These are phyloP conservation scores for Andrena flavipes DNA, from an alignment of 2,888 invertebrate species.

Conservation along the genomic window DNA sequence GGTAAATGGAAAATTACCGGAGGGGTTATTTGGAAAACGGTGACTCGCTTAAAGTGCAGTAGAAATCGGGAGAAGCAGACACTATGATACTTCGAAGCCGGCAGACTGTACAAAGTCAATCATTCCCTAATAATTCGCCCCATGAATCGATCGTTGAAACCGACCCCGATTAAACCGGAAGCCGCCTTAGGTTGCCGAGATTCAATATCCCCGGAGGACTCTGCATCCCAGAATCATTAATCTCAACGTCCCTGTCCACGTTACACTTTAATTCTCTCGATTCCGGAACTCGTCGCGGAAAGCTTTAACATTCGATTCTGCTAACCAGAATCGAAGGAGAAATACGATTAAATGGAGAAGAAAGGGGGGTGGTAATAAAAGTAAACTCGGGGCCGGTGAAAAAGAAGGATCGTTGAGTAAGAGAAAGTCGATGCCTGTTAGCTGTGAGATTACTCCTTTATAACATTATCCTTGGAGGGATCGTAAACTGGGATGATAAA, in stretches of 20 bases:
- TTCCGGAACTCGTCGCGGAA: conserved; percentile 14
- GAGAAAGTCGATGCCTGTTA: no score
- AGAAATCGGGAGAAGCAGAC: background rate
- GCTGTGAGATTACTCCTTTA: no score
- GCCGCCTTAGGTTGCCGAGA: conserved; percentile 13
- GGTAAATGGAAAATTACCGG: no score
- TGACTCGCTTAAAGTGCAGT: no score
- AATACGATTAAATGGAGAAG: no score
- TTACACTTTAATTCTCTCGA: conserved; percentile 1
- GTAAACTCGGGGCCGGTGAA: no score
- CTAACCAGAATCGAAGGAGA: conserved; percentile 35
- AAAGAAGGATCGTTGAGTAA: no score
- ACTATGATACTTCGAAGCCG: background rate
- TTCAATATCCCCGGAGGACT: conserved; percentile 14
- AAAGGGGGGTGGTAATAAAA: no score
- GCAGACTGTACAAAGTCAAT: background rate
- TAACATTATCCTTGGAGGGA: no score
- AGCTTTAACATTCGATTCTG: conserved; percentile 62
- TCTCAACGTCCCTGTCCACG: conserved; percentile 2
- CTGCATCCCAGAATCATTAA: conserved; percentile 23
- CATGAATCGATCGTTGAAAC: background rate
- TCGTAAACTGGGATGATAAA: no score
- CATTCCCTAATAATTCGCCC: background rate
- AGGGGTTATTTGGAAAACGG: no score
- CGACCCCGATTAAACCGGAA: conserved; percentile 1